These are phyloP conservation scores for Biston betularia DNA, from an alignment of 2,888 invertebrate species.

Conservation along the genomic window DNA sequence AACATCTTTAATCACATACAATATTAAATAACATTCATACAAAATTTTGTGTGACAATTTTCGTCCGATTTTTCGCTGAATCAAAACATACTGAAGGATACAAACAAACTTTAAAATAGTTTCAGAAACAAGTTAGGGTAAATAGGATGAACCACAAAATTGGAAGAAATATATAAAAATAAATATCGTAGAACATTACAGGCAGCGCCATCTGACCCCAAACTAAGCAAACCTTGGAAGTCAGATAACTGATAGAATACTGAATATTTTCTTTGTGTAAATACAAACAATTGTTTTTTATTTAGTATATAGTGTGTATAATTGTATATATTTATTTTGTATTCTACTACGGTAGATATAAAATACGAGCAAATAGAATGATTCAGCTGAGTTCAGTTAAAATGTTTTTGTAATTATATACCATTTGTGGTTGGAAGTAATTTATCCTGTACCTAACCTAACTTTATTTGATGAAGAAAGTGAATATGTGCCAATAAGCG, in stretches of 20 bases:
- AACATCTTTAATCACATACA: constrained; percentile 80
- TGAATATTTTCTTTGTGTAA: no score
- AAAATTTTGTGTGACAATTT: constrained; percentile 51
- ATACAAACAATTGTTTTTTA: no score
- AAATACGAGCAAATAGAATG: neutral
- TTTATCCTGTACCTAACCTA: neutral
- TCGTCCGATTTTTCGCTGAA: constrained; percentile 38
- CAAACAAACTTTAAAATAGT: neutral
- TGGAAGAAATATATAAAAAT: neutral
- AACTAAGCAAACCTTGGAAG: no score
- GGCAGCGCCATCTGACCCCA: no score
- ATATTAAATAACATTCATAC: constrained; percentile 78
- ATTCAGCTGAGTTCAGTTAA: constrained; percentile 1
- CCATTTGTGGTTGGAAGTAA: neutral
- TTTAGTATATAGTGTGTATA: no score
- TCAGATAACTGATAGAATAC: no score
- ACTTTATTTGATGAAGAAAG: neutral
- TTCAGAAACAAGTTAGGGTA: neutral
- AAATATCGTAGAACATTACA: no score
- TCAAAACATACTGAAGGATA: no score
- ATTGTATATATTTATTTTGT: neutral
- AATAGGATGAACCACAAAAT: neutral
- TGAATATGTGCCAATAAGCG: no score
- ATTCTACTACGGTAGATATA: neutral
- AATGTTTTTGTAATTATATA: neutral